Conservation (phyloP, 2,113 vertebrate species). For the Urocitellus parryii region DNA sequence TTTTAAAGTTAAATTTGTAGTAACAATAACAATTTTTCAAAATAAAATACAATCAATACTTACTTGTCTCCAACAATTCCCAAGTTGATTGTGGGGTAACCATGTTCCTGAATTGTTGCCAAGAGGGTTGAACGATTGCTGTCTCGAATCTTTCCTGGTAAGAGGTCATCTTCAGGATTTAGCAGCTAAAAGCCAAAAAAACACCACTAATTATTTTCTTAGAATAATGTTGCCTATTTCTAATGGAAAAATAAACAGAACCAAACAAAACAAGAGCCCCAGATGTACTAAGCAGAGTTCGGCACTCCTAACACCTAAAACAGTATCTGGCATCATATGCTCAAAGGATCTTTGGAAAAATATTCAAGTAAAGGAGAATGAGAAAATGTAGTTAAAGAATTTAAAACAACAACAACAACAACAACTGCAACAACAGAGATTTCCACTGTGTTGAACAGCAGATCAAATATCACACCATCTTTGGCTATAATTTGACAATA, state of each 20-base stretch:
- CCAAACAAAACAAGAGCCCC: too few relatives aligned
- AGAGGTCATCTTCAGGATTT: slow-evolving; percentile 98
- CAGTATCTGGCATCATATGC: not conserved
- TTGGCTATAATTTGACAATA: slow-evolving; percentile 36
- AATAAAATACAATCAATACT: slow-evolving; percentile 85
- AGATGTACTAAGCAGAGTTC: slow-evolving; percentile 19
- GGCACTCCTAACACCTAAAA: slow-evolving; percentile 33
- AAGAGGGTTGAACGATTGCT: slow-evolving; percentile 98
- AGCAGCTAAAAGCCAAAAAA: slow-evolving; percentile 91
- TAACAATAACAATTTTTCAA: slow-evolving; percentile 43
- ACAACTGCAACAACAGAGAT: not conserved
- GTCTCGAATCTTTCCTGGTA: slow-evolving; percentile 98
- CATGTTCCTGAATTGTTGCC: slow-evolving; percentile 99
- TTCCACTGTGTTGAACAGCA: slow-evolving; percentile 27
- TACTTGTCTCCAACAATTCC: slow-evolving; percentile 99
- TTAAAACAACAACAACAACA: not conserved
- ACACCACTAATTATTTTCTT: slow-evolving; percentile 73
- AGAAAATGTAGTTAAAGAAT: not conserved
- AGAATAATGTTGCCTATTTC: slow-evolving; percentile 42
- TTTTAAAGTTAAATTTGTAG: slow-evolving; percentile 30
- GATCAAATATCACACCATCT: slow-evolving; percentile 5
- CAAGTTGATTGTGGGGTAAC: slow-evolving; percentile 99
- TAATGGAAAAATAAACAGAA: slow-evolving; percentile 24
- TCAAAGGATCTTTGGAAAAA: slow-evolving; percentile 46
- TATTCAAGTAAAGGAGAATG: not conserved